Base-by-base conservation (phyloP, 2,113 vertebrate genomes). In the Marmota monax region DNA sequence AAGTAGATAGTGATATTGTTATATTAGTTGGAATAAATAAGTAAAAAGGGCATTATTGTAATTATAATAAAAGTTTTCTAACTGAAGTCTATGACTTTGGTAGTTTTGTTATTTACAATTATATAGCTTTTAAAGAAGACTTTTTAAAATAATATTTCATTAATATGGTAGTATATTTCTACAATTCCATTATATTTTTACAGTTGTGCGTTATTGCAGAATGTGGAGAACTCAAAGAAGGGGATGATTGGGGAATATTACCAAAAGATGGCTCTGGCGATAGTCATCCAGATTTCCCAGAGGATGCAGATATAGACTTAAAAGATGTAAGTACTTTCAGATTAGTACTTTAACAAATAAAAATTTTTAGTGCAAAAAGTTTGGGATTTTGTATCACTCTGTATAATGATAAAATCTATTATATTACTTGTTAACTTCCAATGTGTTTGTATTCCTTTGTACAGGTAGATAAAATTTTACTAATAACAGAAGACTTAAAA, bases 401-500 rank as follows among this genome's bases (percentile, higher is more conserved):
- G 9, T 92, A 69, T 78, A 74, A 73, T 88, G 82, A 77, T 78
- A 70, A 80, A 96, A 42, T 16, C 45, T 70, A 80, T 22, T 23
- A 27, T 7, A 13, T 73, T 84, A 76, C 25, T 83, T 82, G 88
- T 34, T 90, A 87, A 95, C 73, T 51, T 58, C 22, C 22, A 92
- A n/a, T 11, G 22, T 77, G 51, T 86, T 95, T 96, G 73, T 89
- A 45, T 96, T 83, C 90, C 92, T 98, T 98, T 97, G 96, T 98
- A 96, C 98, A 99, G 99, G 98, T 99, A 95, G 99, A 99, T 97
- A 99, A 99, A 98, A 98, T 99, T 97, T 97, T 99, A 97, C 97
- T 98, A 77, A 98, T 99, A 95, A 99, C 99, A 82, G 99, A 99
- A 98, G 99, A 99, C 92, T 93, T 99, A 97, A 99, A 99, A 98